Conservation (phyloP, 2,797 vertebrate genomes). For the Neosilurus mollespiculum region DNA sequence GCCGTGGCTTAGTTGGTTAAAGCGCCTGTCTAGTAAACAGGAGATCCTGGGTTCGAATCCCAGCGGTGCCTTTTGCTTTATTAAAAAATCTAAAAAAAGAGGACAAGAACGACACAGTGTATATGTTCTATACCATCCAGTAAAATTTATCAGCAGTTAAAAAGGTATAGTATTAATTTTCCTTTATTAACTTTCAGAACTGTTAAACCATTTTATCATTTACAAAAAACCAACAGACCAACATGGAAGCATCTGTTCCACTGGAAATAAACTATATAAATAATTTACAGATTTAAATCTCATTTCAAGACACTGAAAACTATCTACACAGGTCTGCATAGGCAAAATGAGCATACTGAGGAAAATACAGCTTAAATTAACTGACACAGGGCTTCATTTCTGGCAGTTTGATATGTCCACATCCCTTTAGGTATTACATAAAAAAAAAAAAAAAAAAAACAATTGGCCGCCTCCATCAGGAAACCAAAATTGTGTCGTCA, state of each 20-base stretch:
- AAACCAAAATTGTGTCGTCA: too few relatives aligned
- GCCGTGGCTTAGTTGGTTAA: slow-evolving; percentile 58
- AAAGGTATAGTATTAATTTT: slow-evolving; percentile 1
- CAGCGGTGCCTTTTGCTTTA: slow-evolving; percentile 52
- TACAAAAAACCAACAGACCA: slow-evolving; percentile 54
- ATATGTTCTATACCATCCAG: too few relatives aligned
- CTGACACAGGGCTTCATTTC: slow-evolving; percentile 16
- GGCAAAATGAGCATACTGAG: slow-evolving; percentile 27
- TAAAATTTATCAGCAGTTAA: background rate
- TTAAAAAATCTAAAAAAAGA: too few relatives aligned
- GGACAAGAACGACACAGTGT: background rate
- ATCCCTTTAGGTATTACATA: slow-evolving; percentile 4
- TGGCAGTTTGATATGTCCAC: background rate
- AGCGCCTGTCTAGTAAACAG: slow-evolving; percentile 59
- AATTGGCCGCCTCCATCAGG: too few relatives aligned
- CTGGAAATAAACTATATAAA: slow-evolving; percentile 59
- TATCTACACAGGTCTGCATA: slow-evolving; percentile 33
- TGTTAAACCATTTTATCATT: slow-evolving; percentile 48
- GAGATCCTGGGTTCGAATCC: slow-evolving; percentile 59
- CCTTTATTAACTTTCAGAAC: slow-evolving; percentile 55
- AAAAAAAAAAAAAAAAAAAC: background rate
- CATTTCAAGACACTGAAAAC: slow-evolving; percentile 31
- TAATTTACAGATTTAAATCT: slow-evolving; percentile 58
- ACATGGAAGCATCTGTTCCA: slow-evolving; percentile 2
- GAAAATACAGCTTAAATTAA: slow-evolving; percentile 30